A percentile compares a stretch with the other conserved stretches of the same genome.
Conservation (phyloP, 2,113 vertebrate genomes). For the Antechinus flavipes region DNA sequence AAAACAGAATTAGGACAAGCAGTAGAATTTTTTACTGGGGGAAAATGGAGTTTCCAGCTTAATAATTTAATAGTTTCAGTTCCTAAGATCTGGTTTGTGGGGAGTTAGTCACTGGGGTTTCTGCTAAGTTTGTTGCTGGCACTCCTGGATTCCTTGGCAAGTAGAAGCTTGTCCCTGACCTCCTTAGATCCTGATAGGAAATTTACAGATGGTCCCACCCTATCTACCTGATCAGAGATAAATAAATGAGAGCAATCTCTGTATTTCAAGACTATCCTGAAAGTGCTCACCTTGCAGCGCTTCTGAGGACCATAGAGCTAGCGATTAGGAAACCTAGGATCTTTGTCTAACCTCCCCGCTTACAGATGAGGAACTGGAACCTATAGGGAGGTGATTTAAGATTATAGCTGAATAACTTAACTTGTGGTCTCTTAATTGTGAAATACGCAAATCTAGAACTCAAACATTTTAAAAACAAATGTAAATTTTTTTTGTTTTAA, state of each 20-base stretch:
- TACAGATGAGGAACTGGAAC: background rate
- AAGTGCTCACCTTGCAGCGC: background rate
- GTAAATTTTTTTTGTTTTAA: too few relatives aligned
- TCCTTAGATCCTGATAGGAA: constrained; percentile 3
- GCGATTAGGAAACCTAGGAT: background rate
- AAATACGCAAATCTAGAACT: too few relatives aligned
- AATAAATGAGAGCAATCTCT: background rate
- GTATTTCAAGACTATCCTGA: background rate
- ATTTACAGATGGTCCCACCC: background rate
- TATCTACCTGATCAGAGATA: rapidly evolving
- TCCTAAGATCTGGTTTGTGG: constrained; percentile 15
- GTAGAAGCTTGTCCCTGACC: constrained; percentile 16
- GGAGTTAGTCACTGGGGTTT: constrained; percentile 44
- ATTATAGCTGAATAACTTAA: background rate
- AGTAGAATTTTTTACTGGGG: background rate
- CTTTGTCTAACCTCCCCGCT: background rate
- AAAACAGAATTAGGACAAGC: background rate
- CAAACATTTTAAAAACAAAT: too few relatives aligned
- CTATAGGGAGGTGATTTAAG: background rate
- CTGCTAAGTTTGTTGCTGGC: constrained; percentile 47
- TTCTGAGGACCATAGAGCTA: background rate
- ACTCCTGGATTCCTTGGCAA: constrained; percentile 48
- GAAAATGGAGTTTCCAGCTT: background rate
- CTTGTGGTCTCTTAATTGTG: too few relatives aligned
- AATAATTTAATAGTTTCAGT: constrained; percentile 33